phyloP scores from a whole-genome alignment of 1,140 invertebrate genomes.

The Penaeus japonicus region DNA sequence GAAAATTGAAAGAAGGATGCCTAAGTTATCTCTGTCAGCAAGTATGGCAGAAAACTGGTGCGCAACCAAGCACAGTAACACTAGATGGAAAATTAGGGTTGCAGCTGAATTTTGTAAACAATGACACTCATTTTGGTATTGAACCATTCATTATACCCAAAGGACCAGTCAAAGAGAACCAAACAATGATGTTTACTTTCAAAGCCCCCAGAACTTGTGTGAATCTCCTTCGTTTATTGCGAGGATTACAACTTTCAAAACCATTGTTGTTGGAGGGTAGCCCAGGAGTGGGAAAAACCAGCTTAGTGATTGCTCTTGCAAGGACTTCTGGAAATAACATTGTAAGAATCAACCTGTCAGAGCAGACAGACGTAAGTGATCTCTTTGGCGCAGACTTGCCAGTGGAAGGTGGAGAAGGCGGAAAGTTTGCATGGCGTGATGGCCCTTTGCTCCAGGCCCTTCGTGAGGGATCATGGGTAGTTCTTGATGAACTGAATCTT shows the following conservation, averaged over 20 bases:
- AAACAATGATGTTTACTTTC: slow-evolving; percentile 72
- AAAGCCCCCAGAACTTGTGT: slow-evolving; percentile 82
- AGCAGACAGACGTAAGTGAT: slow-evolving; percentile 98
- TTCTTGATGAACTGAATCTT: slow-evolving; percentile 98
- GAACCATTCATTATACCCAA: slow-evolving; percentile 75
- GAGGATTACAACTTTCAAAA: slow-evolving; percentile 86
- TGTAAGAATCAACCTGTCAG: slow-evolving; percentile 95
- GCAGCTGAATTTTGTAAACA: slow-evolving; percentile 39
- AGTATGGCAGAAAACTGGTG: slow-evolving; percentile 38
- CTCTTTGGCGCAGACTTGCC: slow-evolving; percentile 98
- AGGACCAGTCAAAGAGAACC: slow-evolving; percentile 16
- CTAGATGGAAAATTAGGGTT: slow-evolving; percentile 35
- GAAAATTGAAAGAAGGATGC: slow-evolving; percentile 47
- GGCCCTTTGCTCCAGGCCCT: slow-evolving; percentile 93
- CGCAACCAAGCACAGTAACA: slow-evolving; percentile 25
- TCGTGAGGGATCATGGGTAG: slow-evolving; percentile 92
- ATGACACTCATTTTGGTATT: slow-evolving; percentile 71
- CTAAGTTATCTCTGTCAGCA: slow-evolving; percentile 47
- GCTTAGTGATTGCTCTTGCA: slow-evolving; percentile 90
- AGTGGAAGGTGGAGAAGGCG: slow-evolving; percentile 81
- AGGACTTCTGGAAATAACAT: slow-evolving; percentile 81
- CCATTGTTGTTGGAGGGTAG: slow-evolving; percentile 96
- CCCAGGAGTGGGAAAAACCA: slow-evolving; percentile 98
- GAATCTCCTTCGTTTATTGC: slow-evolving; percentile 85
- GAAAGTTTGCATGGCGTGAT: slow-evolving; percentile 94